A percentile compares a stretch with the other conserved stretches of the same genome.
Conservation (phyloP, 1,140 invertebrate genomes). For the Venturia canescens region DNA sequence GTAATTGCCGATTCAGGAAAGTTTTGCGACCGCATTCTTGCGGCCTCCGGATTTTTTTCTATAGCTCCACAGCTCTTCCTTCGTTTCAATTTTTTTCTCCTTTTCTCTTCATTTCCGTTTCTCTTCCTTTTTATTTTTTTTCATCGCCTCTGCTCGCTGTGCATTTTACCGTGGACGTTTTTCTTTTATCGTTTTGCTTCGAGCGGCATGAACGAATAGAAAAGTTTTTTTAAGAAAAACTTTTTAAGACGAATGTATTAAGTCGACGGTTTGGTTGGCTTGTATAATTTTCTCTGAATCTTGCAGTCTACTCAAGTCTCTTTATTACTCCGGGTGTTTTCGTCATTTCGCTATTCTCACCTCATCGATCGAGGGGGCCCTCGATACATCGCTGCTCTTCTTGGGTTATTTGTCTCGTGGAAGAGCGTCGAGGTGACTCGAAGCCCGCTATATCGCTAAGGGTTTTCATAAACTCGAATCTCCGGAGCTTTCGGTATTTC, state of each 20-base stretch:
- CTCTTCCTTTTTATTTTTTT: constrained; percentile 3
- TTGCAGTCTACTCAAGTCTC: not conserved
- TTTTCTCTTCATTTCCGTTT: not conserved
- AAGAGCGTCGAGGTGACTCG: not conserved
- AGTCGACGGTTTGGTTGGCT: not conserved
- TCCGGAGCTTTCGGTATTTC: not conserved
- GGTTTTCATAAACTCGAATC: not conserved
- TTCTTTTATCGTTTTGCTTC: not conserved
- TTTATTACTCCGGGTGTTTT: not conserved
- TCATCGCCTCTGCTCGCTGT: constrained; percentile 18
- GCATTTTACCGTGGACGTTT: constrained; percentile 15
- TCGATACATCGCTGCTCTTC: not conserved
- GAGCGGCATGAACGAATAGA: not conserved
- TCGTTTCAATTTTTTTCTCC: not conserved
- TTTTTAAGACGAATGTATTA: constrained; percentile 15
- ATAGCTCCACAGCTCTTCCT: constrained; percentile 10
- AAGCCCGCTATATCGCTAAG: not conserved
- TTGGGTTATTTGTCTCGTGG: not conserved
- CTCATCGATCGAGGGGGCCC: not conserved
- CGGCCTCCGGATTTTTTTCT: constrained; percentile 5
- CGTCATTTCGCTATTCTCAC: not conserved
- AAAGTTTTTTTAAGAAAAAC: not conserved
- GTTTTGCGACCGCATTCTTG: constrained; percentile 21
- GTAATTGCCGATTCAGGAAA: constrained; percentile 49
- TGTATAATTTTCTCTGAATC: not conserved